Base-by-base conservation (phyloP, 64 coral and sea anemone species). In the Stylophora pistillata region DNA sequence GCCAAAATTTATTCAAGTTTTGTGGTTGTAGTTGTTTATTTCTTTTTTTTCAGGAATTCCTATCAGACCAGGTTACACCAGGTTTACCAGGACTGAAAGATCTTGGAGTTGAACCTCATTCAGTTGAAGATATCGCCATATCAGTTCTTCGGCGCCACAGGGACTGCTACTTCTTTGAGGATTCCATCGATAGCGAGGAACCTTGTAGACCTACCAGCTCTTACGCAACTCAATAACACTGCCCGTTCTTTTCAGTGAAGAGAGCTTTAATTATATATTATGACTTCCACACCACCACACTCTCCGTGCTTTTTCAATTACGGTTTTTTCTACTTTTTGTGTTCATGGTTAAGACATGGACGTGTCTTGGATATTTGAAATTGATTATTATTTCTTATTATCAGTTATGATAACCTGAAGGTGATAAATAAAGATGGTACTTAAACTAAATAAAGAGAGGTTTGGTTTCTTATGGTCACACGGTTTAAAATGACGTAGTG, bases 101-200 rank as follows among this genome's bases (percentile, higher is more conserved):
- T 47, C 90, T 99, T 66, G 91, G 93, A 20, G 86, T 99, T 2
- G 76, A 88, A 29, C 77, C 97, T 23, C 88, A 93, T 0, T 71
- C 94, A 32, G 71, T 99, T 13, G 97, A 95, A 52, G 75, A 93
- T 47, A 91, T 92, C 66, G 93, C 97, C 1, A 95, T 95, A 56
- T 87, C 97, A 15, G 94, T 99, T 11, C 76, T 99, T 4, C 76
- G 97, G 37, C 94, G 97, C 79, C 97, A 99, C 65, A 91, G 97
- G 58, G 81, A 93, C 61, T 86, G 85, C 20, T 99, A 82, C 66
- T 95, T 89, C 63, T 99, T 89, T 70, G 97, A 99, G 59, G 97
- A 99, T 52, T 88, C 97, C 30, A 92, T 99, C 60, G 97, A 99
- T 47, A 94, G 95, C 56, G 97, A 99, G 71, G 97, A 92, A 41